Evolutionary conservation across 1,140 invertebrate species (phyloP).

Genomic region (Pectinophora gossypiella): DNA sequence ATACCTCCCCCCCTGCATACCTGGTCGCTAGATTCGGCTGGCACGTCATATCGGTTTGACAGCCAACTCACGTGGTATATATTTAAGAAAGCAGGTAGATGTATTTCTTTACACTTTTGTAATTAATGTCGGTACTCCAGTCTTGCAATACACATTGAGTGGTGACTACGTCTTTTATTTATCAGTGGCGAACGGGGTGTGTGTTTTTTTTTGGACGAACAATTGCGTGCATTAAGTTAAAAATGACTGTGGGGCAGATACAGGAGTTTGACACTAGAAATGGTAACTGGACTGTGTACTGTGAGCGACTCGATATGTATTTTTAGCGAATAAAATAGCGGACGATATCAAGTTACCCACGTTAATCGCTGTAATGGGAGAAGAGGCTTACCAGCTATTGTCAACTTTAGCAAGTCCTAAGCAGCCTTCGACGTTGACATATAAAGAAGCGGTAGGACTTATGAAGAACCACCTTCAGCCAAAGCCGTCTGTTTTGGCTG

Average conservation of each 20-base stretch:
- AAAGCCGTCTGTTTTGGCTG: conserved; percentile 6
- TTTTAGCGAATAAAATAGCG: not conserved
- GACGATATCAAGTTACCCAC: not conserved
- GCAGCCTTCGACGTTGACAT: not conserved
- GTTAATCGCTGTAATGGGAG: conserved; percentile 6
- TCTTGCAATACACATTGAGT: too few species aligned
- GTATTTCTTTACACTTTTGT: too few species aligned
- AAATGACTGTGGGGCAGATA: not conserved
- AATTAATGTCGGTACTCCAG: too few species aligned
- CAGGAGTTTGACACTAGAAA: not conserved
- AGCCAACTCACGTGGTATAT: too few species aligned
- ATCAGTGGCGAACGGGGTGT: too few species aligned
- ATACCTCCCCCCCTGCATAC: too few species aligned
- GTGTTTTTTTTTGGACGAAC: too few species aligned
- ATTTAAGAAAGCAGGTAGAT: too few species aligned
- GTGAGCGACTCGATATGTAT: not conserved
- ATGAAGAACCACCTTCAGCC: conserved; percentile 5
- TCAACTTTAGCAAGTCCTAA: conserved; percentile 7
- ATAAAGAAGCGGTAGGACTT: not conserved
- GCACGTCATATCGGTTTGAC: too few species aligned
- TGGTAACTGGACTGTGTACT: conserved; percentile 1
- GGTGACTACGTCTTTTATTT: too few species aligned
- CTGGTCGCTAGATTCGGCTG: too few species aligned
- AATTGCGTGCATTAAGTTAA: too few species aligned
- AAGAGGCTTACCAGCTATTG: conserved; percentile 3